Percentiles rank a stretch among this genome's conserved stretches.
These are phyloP conservation scores for Prionace glauca DNA, from an alignment of 2,797 vertebrate genomes.

Conservation along the genomic window DNA sequence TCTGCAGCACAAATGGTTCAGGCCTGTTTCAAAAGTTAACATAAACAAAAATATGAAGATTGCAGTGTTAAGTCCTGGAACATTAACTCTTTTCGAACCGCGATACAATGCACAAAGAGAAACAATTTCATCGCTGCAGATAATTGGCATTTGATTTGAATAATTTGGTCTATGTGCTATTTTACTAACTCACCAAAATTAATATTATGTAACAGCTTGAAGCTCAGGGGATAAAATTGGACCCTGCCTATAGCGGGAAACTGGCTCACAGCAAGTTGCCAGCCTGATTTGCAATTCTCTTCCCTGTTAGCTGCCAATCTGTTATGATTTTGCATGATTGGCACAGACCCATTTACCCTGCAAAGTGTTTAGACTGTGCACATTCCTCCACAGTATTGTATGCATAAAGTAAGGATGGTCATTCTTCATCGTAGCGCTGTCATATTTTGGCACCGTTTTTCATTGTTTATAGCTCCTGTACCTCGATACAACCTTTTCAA, in stretches of 20 bases:
- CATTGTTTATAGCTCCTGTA: no score
- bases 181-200: background rate
- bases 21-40: constrained; percentile 33
- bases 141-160: background rate
- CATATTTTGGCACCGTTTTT: background rate
- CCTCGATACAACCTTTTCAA: no score
- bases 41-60: constrained; percentile 27
- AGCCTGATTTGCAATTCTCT: background rate
- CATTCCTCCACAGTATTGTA: background rate
- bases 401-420: background rate
- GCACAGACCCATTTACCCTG: background rate
- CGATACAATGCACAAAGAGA: background rate
- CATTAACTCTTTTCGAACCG: background rate
- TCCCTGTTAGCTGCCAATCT: background rate
- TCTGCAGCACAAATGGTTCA: constrained; percentile 28
- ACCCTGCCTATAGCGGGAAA: background rate
- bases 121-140: background rate
- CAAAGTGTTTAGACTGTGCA: background rate
- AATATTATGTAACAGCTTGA: background rate
- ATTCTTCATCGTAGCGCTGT: background rate
- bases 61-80: background rate
- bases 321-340: background rate
- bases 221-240: background rate
- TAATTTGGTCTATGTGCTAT: background rate
- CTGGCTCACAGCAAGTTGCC: background rate